phyloP scores from a whole-genome alignment of 1,140 invertebrate genomes.

The Andrena cerasifolii region DNA sequence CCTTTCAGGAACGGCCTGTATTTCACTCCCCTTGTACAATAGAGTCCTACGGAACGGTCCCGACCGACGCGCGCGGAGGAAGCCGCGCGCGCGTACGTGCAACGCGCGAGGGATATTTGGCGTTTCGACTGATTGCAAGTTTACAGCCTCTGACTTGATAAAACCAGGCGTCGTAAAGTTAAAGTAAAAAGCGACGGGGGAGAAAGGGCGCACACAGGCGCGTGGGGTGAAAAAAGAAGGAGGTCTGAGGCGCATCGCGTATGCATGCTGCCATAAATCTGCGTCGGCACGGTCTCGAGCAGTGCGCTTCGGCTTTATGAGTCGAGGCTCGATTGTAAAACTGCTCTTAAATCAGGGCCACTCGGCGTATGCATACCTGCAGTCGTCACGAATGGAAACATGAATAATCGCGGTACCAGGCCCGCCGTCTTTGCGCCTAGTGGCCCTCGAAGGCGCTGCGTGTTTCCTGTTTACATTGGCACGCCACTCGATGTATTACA shows the following conservation, averaged over 20 bases:
- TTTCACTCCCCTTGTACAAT: neutral
- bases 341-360: conserved; percentile 42
- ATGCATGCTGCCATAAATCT: conserved; percentile 56
- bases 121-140: conserved; percentile 37
- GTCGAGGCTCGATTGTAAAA: conserved; percentile 48
- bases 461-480: neutral
- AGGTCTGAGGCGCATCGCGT: conserved; percentile 39
- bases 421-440: neutral
- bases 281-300: neutral
- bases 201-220: neutral
- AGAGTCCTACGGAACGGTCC: neutral
- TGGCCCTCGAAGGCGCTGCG: neutral
- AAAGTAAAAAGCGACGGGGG: neutral
- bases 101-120: neutral
- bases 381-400: conserved; percentile 39
- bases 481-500: neutral
- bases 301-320: conserved; percentile 42
- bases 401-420: conserved; percentile 23
- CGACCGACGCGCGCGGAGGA: neutral
- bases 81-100: no score
- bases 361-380: conserved; percentile 15
- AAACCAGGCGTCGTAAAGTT: conserved; percentile 50
- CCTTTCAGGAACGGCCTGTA: conserved; percentile 17
- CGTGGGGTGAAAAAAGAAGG: no score
- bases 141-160: conserved; percentile 37